Base-by-base conservation (phyloP, 2,797 vertebrate species). In the Chiropotes sagulatus region DNA sequence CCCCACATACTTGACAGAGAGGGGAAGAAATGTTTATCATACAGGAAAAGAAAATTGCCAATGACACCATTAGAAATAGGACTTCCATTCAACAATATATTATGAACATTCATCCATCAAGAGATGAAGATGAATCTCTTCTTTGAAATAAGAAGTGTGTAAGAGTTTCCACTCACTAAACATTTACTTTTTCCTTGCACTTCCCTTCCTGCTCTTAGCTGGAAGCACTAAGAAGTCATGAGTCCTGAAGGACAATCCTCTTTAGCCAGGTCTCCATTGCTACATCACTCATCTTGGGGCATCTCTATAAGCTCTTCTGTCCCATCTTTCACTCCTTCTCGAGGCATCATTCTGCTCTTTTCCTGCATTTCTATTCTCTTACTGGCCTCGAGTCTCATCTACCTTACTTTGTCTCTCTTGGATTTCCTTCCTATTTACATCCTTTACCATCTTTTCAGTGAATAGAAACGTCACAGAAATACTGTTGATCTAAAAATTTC, bases 101-200 rank as follows among this genome's bases (percentile, higher is more conserved):
- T 75, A 39, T 41, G 39, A 90, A 84, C 93, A 96, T 73, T 19
- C 90, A 5, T 48, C 82, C 26, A 85, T 26, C 14, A 82, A 58
- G 6, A 90, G 46, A 96, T 79, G 17, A 80, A 97, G 85, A 96
- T 72, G 14, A 1, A 39, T 2, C 4, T 88, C 9, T 6, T 39
- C 86, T 97, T 92, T 79, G 88, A 87, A 89, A 90, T 95, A 84
- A 94, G 83, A 78, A 78, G 44, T n/a, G 39, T 41, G 11, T 80
- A 75, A 92, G 52, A 75, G n/a, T 96, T 90, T 93, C 36, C 26
- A 96, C 7, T 96, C 36, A 87, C 12, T 61, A 44, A 88, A 81
- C 1, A 28, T 72, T 19, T 33, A 73, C 2, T 73, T 97, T 94
- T 94, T 67, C 11, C 48, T 96, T 97, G 41, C 87, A 95, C 17